Conservation (phyloP, 1,140 invertebrate genomes). For the Dolichoris vasculosae region DNA sequence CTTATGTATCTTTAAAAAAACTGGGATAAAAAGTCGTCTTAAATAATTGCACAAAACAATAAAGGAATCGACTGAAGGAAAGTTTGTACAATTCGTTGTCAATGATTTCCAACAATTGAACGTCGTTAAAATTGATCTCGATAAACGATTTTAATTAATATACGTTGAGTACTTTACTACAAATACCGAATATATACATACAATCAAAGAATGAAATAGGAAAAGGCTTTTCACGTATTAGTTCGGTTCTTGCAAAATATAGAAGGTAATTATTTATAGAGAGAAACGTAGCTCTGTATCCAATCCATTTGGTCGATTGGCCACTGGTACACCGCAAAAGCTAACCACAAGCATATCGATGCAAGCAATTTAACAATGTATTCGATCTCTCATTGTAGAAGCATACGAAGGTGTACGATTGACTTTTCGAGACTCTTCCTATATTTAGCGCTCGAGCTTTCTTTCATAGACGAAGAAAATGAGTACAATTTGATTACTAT, state of each 20-base stretch:
- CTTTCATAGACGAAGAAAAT: no score
- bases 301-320: conserved; percentile 41
- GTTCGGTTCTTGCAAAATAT: conserved; percentile 7
- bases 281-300: conserved; percentile 7
- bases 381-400: background rate
- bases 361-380: background rate
- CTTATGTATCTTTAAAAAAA: background rate
- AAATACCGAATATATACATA: background rate
- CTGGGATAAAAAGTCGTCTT: background rate
- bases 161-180: background rate
- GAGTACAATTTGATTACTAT: no score
- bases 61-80: background rate
- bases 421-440: background rate
- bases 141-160: conserved; percentile 7
- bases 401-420: background rate
- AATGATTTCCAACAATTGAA: background rate
- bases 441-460: no score
- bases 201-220: background rate
- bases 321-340: background rate
- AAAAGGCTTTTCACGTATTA: conserved; percentile 21
- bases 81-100: background rate
- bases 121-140: background rate
- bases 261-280: conserved; percentile 11
- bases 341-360: background rate
- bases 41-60: background rate